phyloP scores from a whole-genome alignment of 2,113 vertebrate species.

The Lophura nycthemera region DNA sequence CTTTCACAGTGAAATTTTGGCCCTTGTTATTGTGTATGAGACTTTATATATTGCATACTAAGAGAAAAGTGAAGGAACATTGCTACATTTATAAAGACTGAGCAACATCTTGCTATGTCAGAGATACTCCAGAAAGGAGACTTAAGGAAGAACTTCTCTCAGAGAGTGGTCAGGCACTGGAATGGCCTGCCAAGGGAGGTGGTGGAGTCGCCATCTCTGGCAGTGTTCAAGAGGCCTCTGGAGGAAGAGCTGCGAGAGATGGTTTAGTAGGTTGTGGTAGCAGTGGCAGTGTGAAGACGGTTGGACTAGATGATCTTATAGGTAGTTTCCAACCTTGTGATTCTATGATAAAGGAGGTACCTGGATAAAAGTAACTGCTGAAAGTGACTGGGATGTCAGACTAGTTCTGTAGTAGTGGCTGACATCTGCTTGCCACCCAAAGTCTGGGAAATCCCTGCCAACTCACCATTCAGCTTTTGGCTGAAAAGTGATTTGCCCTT shows the following conservation, averaged over 20 bases:
- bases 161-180: too few species aligned
- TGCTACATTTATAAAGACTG: neutral
- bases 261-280: too few species aligned
- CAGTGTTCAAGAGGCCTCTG: too few species aligned
- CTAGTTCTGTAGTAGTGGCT: neutral
- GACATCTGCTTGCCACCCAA: neutral
- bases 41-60: too few species aligned
- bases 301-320: too few species aligned
- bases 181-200: too few species aligned
- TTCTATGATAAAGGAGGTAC: neutral
- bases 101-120: neutral
- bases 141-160: too few species aligned
- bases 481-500: neutral
- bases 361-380: neutral
- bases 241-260: too few species aligned
- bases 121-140: neutral
- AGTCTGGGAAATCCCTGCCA: neutral
- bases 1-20: neutral
- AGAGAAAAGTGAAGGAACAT: neutral
- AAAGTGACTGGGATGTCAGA: neutral
- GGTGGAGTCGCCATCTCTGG: too few species aligned
- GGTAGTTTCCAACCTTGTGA: too few species aligned
- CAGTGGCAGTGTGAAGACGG: too few species aligned
- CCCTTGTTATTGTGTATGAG: neutral
- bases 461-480: neutral